Evolutionary conservation across 2,113 vertebrate genomes (phyloP).

Genomic region (Pseudorhombus dupliciocellatus): DNA sequence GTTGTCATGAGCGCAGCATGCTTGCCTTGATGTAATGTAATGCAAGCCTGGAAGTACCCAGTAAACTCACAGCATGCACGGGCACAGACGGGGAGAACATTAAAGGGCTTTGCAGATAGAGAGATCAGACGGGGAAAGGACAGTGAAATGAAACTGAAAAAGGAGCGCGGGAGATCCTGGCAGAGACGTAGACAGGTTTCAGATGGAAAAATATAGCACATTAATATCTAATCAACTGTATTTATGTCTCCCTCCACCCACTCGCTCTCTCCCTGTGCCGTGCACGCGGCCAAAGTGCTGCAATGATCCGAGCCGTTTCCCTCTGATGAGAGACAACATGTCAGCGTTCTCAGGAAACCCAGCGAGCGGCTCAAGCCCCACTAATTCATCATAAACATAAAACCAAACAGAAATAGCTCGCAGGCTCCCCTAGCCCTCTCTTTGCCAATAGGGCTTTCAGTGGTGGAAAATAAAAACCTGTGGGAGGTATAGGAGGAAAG

Average conservation of each 20-base stretch:
- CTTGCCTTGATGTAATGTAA: constrained; percentile 66
- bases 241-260: not conserved
- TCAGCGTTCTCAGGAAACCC: constrained; percentile 28
- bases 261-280: not conserved
- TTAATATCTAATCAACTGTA: constrained; percentile 44
- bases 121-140: constrained; percentile 3
- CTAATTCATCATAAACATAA: constrained; percentile 60
- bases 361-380: constrained; percentile 18
- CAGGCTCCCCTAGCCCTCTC: constrained; percentile 26
- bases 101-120: constrained; percentile 15
- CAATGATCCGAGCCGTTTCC: constrained; percentile 10
- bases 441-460: constrained; percentile 45
- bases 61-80: constrained; percentile 41
- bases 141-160: not conserved
- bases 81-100: constrained; percentile 35
- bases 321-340: constrained; percentile 29
- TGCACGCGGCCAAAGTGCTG: not conserved
- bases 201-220: constrained; percentile 46
- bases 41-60: constrained; percentile 47
- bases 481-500: constrained; percentile 37
- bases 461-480: not conserved
- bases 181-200: constrained; percentile 17
- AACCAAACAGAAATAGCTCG: constrained; percentile 63
- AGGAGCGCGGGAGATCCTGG: constrained; percentile 16
- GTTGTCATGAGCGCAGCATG: constrained; percentile 64